Percentiles rank a stretch among this genome's conserved stretches.
phyloP scores from a whole-genome alignment of 2,888 invertebrate species.

The Aromia moschata region DNA sequence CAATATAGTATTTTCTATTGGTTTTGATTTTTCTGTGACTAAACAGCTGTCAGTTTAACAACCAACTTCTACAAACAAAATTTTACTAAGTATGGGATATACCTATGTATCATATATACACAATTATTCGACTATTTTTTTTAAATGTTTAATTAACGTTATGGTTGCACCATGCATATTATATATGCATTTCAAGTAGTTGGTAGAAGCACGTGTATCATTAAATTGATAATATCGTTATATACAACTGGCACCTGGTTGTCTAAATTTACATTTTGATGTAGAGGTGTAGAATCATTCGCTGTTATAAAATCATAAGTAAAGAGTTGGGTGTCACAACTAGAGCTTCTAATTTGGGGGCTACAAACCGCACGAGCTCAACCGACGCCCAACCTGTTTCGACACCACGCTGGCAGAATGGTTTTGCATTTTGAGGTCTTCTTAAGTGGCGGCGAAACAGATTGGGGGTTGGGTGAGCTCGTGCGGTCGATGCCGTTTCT shows the following conservation, averaged over 20 bases:
- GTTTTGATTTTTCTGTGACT: neutral
- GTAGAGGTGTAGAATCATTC: too few species aligned
- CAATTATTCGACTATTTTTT: neutral
- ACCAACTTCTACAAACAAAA: slow-evolving; percentile 19
- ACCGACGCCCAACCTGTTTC: too few species aligned
- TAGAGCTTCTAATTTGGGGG: too few species aligned
- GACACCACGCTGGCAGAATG: too few species aligned
- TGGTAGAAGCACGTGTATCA: slow-evolving; percentile 10
- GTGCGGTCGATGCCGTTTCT: too few species aligned
- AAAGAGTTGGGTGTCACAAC: too few species aligned
- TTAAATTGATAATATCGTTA: slow-evolving; percentile 1
- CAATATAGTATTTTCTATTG: neutral
- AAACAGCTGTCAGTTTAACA: slow-evolving; percentile 19
- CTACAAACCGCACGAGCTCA: too few species aligned
- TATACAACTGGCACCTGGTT: neutral
- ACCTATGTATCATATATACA: slow-evolving; percentile 9
- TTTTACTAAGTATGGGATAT: too few species aligned
- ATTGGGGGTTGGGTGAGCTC: too few species aligned
- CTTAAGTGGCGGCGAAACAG: too few species aligned
- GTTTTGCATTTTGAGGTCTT: too few species aligned
- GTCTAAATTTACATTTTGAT: slow-evolving; percentile 9
- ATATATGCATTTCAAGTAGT: slow-evolving; percentile 13
- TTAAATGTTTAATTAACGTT: slow-evolving; percentile 8
- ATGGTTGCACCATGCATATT: slow-evolving; percentile 23
- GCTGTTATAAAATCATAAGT: too few species aligned